These are phyloP conservation scores for Manis javanica DNA, from an alignment of 2,797 vertebrate species.

Conservation along the genomic window DNA sequence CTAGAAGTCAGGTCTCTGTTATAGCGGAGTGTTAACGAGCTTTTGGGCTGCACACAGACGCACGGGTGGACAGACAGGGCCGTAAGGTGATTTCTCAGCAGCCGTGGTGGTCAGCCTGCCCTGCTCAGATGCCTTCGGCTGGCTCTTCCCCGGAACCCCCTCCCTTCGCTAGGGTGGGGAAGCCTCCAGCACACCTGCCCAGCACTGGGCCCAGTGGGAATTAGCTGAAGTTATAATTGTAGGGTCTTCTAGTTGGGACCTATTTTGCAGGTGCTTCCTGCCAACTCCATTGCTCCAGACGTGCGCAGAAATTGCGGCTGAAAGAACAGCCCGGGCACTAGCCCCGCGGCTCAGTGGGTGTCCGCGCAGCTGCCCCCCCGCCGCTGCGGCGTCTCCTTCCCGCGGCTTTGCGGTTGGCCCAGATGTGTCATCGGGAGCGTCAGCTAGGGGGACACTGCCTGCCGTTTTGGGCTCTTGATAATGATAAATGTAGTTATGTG, in stretches of 20 bases:
- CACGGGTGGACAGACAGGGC: too few species aligned
- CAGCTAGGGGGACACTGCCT: not conserved
- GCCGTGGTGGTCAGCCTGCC: accelerated
- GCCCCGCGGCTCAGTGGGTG: accelerated
- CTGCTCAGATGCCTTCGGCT: not conserved
- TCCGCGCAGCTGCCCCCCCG: not conserved
- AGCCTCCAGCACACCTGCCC: not conserved
- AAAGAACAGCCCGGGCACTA: not conserved
- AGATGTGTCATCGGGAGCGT: not conserved
- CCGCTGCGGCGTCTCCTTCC: not conserved
- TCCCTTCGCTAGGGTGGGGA: too few species aligned
- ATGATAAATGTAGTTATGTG: not conserved
- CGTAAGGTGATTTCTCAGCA: not conserved
- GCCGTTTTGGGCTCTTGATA: not conserved
- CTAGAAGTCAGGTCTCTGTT: not conserved
- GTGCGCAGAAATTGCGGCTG: not conserved
- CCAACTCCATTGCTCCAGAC: not conserved
- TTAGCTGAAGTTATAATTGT: not conserved
- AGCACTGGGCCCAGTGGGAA: not conserved
- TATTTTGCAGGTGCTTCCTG: not conserved
- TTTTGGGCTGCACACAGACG: not conserved
- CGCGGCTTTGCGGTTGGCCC: not conserved
- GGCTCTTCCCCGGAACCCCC: not conserved
- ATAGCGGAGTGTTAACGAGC: not conserved
- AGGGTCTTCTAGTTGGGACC: not conserved